These are phyloP conservation scores for Anthopleura xanthogrammica DNA, from an alignment of 92 coral and sea anemone species.

Conservation along the genomic window DNA sequence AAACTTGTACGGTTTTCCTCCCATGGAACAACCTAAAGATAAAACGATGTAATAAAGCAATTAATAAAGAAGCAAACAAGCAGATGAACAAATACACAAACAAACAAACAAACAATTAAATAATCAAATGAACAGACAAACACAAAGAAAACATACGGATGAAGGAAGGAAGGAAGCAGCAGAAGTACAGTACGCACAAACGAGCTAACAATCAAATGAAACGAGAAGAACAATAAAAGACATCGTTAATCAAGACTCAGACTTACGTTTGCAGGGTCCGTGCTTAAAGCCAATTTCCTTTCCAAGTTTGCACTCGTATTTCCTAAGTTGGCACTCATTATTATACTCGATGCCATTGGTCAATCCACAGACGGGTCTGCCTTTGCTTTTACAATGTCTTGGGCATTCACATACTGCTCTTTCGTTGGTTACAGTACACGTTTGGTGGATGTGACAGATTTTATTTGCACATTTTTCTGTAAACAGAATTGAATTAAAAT, in stretches of 20 bases:
- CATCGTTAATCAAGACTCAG: no score
- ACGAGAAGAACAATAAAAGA: background rate
- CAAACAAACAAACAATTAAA: no score
- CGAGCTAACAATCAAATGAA: no score
- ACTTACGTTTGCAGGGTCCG: conserved; percentile 82
- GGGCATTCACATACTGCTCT: conserved; percentile 68
- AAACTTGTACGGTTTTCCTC: conserved; percentile 67
- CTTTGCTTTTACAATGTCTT: conserved; percentile 58
- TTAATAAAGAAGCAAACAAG: no score
- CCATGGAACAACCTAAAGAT: conserved; percentile 47
- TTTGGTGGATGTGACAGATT: conserved; percentile 58
- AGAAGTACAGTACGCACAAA: no score
- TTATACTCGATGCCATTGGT: conserved; percentile 58
- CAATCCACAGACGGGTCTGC: conserved; percentile 66
- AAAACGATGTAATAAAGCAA: background rate
- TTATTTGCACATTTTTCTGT: conserved; percentile 44
- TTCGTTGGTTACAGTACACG: conserved; percentile 35
- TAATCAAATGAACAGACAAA: no score
- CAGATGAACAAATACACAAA: background rate
- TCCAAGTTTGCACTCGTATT: conserved; percentile 70
- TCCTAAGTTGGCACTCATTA: conserved; percentile 56
- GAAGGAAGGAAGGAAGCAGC: no score
- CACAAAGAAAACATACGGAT: no score
- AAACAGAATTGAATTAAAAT: background rate
- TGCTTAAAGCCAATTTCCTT: conserved; percentile 49